phyloP scores from a whole-genome alignment of 2,888 invertebrate species.

The Synergus umbraculus region DNA sequence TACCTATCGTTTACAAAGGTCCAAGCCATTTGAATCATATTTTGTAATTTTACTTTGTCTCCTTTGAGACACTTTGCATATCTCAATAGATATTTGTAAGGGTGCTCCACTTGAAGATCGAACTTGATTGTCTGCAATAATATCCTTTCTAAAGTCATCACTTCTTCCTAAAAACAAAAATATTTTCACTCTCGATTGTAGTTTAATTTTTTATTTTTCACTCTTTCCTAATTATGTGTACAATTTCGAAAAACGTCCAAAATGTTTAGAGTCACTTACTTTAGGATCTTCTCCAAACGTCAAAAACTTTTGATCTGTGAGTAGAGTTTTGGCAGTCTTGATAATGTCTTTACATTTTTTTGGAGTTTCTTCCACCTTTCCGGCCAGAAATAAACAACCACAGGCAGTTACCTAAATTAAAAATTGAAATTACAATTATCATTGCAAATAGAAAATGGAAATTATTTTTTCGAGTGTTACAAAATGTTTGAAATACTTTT shows the following conservation, averaged over 20 bases:
- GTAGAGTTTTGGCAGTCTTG: constrained; percentile 88
- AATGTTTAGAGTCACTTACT: constrained; percentile 79
- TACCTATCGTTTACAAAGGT: constrained; percentile 98
- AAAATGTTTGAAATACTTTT: not conserved
- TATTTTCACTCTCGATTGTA: constrained; percentile 19
- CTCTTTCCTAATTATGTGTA: not conserved
- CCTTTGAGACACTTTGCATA: constrained; percentile 97
- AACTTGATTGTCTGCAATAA: constrained; percentile 98
- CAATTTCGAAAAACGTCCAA: constrained; percentile 3
- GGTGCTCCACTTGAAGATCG: constrained; percentile 98
- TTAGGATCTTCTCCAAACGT: constrained; percentile 97
- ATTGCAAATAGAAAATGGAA: not conserved
- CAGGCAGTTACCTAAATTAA: constrained; percentile 89
- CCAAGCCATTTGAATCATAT: constrained; percentile 99
- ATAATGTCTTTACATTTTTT: constrained; percentile 99
- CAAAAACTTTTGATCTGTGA: constrained; percentile 90
- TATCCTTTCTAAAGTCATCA: constrained; percentile 97
- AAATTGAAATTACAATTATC: not conserved
- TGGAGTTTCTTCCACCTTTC: constrained; percentile 99
- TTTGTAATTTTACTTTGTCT: constrained; percentile 93
- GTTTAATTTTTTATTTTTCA: not conserved
- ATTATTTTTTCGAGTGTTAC: not conserved
- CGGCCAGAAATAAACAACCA: constrained; percentile 97
- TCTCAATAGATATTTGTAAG: constrained; percentile 94
- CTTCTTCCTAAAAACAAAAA: constrained; percentile 80